phyloP scores from a whole-genome alignment of 2,113 vertebrate genomes.

The Centropus bengalensis region DNA sequence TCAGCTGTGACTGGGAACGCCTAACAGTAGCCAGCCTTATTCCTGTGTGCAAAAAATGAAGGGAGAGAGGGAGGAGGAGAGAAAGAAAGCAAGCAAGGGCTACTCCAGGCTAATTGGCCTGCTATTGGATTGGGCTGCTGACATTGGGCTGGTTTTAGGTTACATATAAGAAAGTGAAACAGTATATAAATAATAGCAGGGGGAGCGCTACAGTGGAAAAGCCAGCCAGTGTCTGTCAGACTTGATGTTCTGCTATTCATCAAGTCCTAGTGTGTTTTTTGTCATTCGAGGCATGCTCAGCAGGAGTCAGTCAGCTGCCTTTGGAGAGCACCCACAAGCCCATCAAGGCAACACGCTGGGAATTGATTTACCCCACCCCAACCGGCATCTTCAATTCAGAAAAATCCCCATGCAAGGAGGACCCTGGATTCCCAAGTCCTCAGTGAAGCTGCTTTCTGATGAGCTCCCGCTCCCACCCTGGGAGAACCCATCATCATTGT shows the following conservation, averaged over 20 bases:
- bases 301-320: not conserved
- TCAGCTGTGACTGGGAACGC: not conserved
- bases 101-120: not conserved
- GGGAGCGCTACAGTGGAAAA: slow-evolving; percentile 41
- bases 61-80: not conserved
- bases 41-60: not conserved
- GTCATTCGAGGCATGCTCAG: not conserved
- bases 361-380: too few species aligned
- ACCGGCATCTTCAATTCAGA: fast-evolving
- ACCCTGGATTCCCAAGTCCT: not conserved
- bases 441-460: fast-evolving
- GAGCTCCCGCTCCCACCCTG: not conserved
- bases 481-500: not conserved
- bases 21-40: slow-evolving; percentile 54
- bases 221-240: slow-evolving; percentile 41
- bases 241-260: slow-evolving; percentile 54
- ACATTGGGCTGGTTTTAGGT: slow-evolving; percentile 60
- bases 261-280: not conserved
- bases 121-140: not conserved
- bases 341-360: fast-evolving
- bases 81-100: not conserved
- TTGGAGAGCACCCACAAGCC: not conserved
- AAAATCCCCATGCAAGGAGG: not conserved
- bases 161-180: slow-evolving; percentile 66
- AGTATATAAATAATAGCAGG: slow-evolving; percentile 54